Conservation (phyloP, 2,888 invertebrate species). For the Drosophila koepferae region DNA sequence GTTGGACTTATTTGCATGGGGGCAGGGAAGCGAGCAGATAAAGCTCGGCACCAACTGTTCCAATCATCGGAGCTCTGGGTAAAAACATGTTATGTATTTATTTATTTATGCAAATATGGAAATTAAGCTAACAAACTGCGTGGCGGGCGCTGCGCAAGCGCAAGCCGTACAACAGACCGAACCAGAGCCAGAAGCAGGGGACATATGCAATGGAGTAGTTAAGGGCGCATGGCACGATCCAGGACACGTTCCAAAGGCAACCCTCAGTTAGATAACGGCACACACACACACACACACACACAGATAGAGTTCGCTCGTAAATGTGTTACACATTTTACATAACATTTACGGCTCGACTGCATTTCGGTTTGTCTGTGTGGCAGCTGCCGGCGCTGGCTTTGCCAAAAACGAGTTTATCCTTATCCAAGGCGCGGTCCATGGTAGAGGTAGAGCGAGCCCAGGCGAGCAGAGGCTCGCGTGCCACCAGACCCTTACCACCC, state of each 20-base stretch:
- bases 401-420: constrained; percentile 78
- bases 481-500: constrained; percentile 32
- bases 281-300: constrained; percentile 25
- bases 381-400: constrained; percentile 57
- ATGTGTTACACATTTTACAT: constrained; percentile 64
- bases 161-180: constrained; percentile 17
- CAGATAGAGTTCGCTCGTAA: constrained; percentile 26
- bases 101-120: constrained; percentile 61
- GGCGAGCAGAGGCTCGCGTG: constrained; percentile 56
- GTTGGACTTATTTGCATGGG: constrained; percentile 36
- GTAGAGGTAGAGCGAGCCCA: neutral
- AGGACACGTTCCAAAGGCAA: constrained; percentile 67
- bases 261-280: constrained; percentile 65
- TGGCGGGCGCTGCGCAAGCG: constrained; percentile 61
- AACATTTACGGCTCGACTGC: constrained; percentile 49
- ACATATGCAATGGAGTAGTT: constrained; percentile 32
- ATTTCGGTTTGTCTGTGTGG: constrained; percentile 18
- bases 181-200: neutral
- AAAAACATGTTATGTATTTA: constrained; percentile 32
- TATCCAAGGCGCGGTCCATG: constrained; percentile 50
- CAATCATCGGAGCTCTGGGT: constrained; percentile 40
- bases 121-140: constrained; percentile 54
- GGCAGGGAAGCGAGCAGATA: constrained; percentile 34
- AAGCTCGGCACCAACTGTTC: constrained; percentile 48
- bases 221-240: constrained; percentile 45